phyloP scores from a whole-genome alignment of 2,797 vertebrate genomes.

The Allobates femoralis region DNA sequence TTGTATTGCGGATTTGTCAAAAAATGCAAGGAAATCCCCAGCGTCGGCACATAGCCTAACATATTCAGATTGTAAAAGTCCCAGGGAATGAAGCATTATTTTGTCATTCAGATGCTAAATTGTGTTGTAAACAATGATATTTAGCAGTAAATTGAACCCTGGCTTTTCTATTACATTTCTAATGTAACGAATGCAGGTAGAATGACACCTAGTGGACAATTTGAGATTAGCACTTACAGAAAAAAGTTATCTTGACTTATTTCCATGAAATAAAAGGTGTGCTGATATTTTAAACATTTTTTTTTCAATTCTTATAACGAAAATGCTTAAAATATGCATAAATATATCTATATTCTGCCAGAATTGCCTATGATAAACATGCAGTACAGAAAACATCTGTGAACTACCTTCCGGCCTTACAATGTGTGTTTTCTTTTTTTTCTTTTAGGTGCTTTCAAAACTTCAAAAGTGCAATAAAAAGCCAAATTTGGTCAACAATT shows the following conservation, averaged over 20 bases:
- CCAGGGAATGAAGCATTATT: no score
- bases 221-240: neutral
- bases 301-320: neutral
- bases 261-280: no score
- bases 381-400: neutral
- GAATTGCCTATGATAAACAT: neutral
- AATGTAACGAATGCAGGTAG: neutral
- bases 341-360: neutral
- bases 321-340: neutral
- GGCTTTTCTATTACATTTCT: neutral
- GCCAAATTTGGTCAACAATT: conserved; percentile 45
- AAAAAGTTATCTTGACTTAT: neutral
- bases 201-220: conserved; percentile 34
- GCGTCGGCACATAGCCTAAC: no score
- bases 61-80: no score
- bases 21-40: no score
- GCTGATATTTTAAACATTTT: no score
- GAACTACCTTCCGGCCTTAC: conserved; percentile 22
- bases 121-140: neutral
- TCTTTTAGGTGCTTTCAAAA: conserved; percentile 35
- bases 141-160: neutral
- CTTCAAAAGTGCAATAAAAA: conserved; percentile 51
- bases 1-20: no score
- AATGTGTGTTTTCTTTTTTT: conserved; percentile 22
- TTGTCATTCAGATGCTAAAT: no score